Evolutionary conservation across 30 jellyfish, hydroid and myxozoan genomes (phyloP), one percentile per base, ranked within the genome.

Genomic region (Hydra vulgaris): DNA sequence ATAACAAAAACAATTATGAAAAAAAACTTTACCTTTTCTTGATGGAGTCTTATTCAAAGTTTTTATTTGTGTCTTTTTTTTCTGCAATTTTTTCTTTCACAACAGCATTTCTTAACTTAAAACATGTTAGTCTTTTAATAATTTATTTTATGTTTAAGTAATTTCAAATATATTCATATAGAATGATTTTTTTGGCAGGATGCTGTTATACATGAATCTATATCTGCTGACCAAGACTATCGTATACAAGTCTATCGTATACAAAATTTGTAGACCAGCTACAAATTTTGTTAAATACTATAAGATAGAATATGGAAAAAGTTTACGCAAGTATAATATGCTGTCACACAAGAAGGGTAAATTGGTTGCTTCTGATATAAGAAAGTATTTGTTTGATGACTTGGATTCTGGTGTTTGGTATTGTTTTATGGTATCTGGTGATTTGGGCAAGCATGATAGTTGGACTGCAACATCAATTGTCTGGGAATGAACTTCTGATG

Each of bases 251-350:
- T 93, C n/a, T n/a, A n/a, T n/a, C n/a, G n/a, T n/a, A n/a, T n/a
- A n/a, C n/a, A n/a, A n/a, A n/a, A n/a, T n/a, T n/a, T 93, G 99
- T 96, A 25, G 96, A 82, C 96, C 96, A 8, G 76, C 79, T 19
- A 80, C 89, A 40, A 85, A 87, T 0, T 88, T 85, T 20, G 94
- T 84, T 20, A 25, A 74, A 23, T 76, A 83, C 23, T 93, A 87
- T 82, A 84, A 87, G 74, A 80, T 93, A 20, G 95, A 78, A 54
- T 93, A 83, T 72, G 99, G 96, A 17, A 93, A 87, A 54, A 85
- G 88, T 53, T 71, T 93, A 24, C 79, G 88, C 17, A 81, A 93
- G 52, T 93, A 70, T 79, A 94, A 84, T 77, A 87, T 66, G 81
- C 80, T 93, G 15, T 89, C 95, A 53, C 75, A 75, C 68, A 81